These are phyloP conservation scores for Aphaenogaster rudis DNA, from an alignment of 1,140 invertebrate genomes.

Conservation along the genomic window DNA sequence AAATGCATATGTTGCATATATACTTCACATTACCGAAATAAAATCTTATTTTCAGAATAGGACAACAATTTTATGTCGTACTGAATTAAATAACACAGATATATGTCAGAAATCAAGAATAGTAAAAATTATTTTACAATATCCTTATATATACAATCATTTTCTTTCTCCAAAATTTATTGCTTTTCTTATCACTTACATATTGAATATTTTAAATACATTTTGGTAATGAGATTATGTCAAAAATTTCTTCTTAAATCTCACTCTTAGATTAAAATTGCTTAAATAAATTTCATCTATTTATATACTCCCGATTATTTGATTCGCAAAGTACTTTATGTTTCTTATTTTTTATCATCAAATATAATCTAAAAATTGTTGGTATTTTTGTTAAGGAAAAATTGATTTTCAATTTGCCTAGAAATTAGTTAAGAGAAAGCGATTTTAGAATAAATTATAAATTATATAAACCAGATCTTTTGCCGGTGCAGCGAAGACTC, in stretches of 20 bases:
- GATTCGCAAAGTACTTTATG: background rate
- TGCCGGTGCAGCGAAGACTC: background rate
- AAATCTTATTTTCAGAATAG: slow-evolving; percentile 2
- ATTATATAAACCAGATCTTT: background rate
- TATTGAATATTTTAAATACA: background rate
- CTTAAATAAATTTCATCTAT: background rate
- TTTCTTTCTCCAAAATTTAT: background rate
- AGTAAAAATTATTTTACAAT: background rate
- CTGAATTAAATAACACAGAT: background rate
- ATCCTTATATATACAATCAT: background rate
- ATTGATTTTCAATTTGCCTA: background rate
- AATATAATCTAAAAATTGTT: background rate
- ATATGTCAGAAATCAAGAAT: background rate
- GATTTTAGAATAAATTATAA: background rate
- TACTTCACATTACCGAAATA: background rate
- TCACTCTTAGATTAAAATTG: background rate
- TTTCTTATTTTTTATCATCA: background rate
- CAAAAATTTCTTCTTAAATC: slow-evolving; percentile 1
- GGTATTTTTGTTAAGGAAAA: background rate
- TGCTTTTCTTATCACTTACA: background rate
- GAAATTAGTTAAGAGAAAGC: background rate
- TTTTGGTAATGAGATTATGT: background rate
- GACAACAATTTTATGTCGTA: background rate
- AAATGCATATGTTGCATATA: background rate
- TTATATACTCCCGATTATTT: background rate